Evolutionary conservation across 2,888 invertebrate genomes (phyloP), one percentile per base, ranked within the genome.

Genomic region (Chalcosyrphus nemorum): DNA sequence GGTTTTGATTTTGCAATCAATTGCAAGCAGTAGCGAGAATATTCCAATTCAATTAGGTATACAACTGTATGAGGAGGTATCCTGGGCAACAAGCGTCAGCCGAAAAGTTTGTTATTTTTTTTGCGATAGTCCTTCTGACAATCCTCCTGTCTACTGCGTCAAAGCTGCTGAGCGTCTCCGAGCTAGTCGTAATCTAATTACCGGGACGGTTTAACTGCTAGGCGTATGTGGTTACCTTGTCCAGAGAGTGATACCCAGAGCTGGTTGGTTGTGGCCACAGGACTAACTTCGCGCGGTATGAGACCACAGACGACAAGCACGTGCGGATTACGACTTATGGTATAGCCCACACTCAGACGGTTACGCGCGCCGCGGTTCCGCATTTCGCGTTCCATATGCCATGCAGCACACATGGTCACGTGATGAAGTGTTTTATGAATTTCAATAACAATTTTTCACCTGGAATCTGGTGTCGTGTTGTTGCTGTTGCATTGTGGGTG

Each of bases 31-130:
- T 56, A 52, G 43, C 24, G 21, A 59, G 27, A 1, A 70, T 66
- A 85, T 80, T 75, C 80, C 75, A 76, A 81, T 85, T 85, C 80
- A 81, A 80, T 81, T 85, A n/a, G n/a, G n/a, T n/a, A 35, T n/a
- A 76, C 32, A 66, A 75, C n/a, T 66, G 89, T 89, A 88, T 88
- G 87, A 89, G 87, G 89, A 89, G 90, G 90, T 90, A 90, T 90
- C 90, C 90, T n/a, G 89, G 90, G 90, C 90, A 90, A 90, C 90
- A 89, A 88, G 86, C 88, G 88, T 88, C 88, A 87, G 86, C 87
- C 87, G 86, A 86, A 87, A 87, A 90, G 88, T 90, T 90, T 90
- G 90, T 90, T 90, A 90, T 90, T 90, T 89, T 89, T 89, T 59
- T 43, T 32, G 29, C 41, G 27, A 54, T 9, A 19, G 24, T 24